Evolutionary conservation across 2,113 vertebrate species (phyloP).

Genomic region (Trogon surrucura): DNA sequence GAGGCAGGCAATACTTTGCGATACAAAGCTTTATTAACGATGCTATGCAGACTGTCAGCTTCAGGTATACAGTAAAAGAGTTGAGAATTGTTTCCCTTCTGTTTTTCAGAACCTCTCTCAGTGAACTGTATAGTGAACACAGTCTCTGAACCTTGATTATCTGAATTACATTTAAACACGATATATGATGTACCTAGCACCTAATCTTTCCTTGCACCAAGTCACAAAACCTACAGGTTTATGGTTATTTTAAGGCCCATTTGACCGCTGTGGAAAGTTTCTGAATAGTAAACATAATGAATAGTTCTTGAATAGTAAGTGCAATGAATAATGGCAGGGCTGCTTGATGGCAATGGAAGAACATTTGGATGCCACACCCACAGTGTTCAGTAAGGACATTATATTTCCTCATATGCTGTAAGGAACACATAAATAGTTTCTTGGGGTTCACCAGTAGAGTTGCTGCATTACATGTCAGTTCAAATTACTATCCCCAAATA

Average conservation of each 20-base stretch:
- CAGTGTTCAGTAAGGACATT: neutral
- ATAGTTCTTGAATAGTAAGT: neutral
- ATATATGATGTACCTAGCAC: neutral
- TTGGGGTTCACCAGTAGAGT: neutral
- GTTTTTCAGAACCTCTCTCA: neutral
- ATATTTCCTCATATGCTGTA: neutral
- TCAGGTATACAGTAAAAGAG: neutral
- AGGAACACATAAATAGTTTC: neutral
- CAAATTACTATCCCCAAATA: neutral
- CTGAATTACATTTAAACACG: neutral
- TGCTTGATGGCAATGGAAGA: neutral
- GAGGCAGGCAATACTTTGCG: neutral
- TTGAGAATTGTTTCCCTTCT: neutral
- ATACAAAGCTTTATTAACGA: neutral
- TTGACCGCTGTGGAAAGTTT: neutral
- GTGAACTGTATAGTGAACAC: neutral
- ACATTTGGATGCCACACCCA: neutral
- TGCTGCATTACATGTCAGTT: neutral
- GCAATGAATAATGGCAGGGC: neutral
- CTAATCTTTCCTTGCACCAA: neutral
- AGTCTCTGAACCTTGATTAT: neutral
- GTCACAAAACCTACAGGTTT: neutral
- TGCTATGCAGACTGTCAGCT: neutral
- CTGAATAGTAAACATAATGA: neutral
- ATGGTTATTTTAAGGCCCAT: neutral